Conservation (phyloP, 2,888 invertebrate species). For the Dendrolimus houi region DNA sequence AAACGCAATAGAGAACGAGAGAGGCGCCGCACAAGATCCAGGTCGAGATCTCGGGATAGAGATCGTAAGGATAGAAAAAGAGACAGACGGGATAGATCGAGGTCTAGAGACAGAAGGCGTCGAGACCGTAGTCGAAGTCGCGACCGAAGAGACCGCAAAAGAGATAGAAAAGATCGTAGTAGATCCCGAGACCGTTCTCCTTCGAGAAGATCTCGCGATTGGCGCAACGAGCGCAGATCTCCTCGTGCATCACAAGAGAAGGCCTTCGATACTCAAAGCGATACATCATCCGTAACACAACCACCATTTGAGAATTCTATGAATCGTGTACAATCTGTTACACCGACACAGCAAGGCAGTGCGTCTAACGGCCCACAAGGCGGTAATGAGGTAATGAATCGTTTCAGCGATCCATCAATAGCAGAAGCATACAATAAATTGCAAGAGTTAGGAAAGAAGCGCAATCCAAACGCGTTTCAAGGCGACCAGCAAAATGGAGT, state of each 20-base stretch:
- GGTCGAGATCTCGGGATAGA: constrained; percentile 50
- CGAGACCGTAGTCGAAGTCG: constrained; percentile 78
- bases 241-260: constrained; percentile 46
- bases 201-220: constrained; percentile 68
- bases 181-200: constrained; percentile 73
- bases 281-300: constrained; percentile 11
- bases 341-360: background rate
- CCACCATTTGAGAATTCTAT: constrained; percentile 17
- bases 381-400: constrained; percentile 20
- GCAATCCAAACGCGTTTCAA: constrained; percentile 77
- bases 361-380: constrained; percentile 25
- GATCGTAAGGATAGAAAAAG: constrained; percentile 62
- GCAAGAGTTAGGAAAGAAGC: constrained; percentile 71
- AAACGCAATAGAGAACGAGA: constrained; percentile 48
- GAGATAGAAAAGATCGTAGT: constrained; percentile 71
- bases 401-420: constrained; percentile 46
- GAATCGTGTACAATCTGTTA: constrained; percentile 3
- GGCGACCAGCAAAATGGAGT: constrained; percentile 34
- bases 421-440: constrained; percentile 51
- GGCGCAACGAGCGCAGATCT: constrained; percentile 60
- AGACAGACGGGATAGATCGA: constrained; percentile 67
- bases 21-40: constrained; percentile 40
- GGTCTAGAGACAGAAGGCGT: constrained; percentile 77
- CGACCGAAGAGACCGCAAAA: constrained; percentile 63
- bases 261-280: constrained; percentile 17